These are phyloP conservation scores for Falco naumanni DNA, from an alignment of 2,797 vertebrate species.

Conservation along the genomic window DNA sequence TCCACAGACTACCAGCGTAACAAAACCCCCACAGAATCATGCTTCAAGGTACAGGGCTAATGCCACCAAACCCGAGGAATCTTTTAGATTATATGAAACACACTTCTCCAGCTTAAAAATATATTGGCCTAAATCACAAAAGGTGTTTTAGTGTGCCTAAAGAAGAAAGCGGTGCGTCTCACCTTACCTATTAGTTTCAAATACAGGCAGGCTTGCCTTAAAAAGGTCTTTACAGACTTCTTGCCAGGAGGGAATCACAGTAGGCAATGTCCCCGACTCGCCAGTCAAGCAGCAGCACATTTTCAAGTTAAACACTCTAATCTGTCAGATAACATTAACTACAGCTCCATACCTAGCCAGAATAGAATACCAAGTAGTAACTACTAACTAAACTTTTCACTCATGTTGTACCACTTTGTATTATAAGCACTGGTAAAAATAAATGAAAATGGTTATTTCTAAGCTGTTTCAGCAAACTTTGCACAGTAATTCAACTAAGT, in stretches of 20 bases:
- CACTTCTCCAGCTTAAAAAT: not conserved
- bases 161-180: not conserved
- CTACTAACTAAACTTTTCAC: not conserved
- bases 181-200: not conserved
- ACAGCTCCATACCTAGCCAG: not conserved
- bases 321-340: constrained; percentile 33
- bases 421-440: not conserved
- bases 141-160: not conserved
- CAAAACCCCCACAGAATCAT: not conserved
- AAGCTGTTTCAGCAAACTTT: not conserved
- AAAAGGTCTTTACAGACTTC: not conserved
- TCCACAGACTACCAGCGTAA: not conserved
- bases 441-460: not conserved
- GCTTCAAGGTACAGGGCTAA: not conserved
- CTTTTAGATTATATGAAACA: not conserved
- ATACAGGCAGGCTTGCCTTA: not conserved
- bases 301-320: constrained; percentile 50
- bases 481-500: not conserved
- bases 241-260: constrained; percentile 26
- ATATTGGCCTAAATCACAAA: not conserved
- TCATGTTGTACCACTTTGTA: not conserved
- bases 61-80: not conserved
- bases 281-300: constrained; percentile 28
- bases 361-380: not conserved
- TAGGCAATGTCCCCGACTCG: constrained; percentile 6